These are phyloP conservation scores for Perognathus longimembris DNA, from an alignment of 2,113 vertebrate genomes.

Conservation along the genomic window DNA sequence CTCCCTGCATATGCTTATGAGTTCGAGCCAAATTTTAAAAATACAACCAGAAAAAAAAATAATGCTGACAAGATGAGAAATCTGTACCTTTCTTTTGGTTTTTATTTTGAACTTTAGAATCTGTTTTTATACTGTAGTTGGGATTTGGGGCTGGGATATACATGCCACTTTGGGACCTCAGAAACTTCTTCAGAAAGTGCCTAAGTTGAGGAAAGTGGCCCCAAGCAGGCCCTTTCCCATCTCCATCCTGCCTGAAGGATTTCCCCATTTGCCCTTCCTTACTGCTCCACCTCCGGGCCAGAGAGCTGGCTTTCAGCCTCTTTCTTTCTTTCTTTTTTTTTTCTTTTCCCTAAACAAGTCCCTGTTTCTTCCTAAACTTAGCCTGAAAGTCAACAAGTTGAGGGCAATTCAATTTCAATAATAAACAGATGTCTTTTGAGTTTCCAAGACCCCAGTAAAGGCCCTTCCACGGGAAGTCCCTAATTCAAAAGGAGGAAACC, in stretches of 20 bases:
- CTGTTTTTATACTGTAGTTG: background rate
- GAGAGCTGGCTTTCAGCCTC: background rate
- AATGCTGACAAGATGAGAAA: background rate
- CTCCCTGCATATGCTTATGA: background rate
- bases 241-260: too few species aligned
- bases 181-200: background rate
- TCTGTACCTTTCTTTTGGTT: background rate
- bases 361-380: constrained; percentile 74
- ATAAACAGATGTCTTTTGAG: constrained; percentile 75
- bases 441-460: constrained; percentile 71
- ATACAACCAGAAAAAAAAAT: background rate
- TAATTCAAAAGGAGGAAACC: constrained; percentile 72
- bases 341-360: constrained; percentile 55
- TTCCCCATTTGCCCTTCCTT: too few species aligned
- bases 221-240: too few species aligned
- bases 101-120: background rate
- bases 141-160: background rate
- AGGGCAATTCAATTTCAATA: constrained; percentile 71
- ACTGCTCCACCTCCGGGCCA: too few species aligned
- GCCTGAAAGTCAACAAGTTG: constrained; percentile 67
- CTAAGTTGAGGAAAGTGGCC: background rate
- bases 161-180: background rate
- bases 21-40: constrained; percentile 33
- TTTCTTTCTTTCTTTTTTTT: background rate
- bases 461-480: constrained; percentile 48